phyloP scores from a whole-genome alignment of 2,797 vertebrate species.

The Echeneis naucrates region DNA sequence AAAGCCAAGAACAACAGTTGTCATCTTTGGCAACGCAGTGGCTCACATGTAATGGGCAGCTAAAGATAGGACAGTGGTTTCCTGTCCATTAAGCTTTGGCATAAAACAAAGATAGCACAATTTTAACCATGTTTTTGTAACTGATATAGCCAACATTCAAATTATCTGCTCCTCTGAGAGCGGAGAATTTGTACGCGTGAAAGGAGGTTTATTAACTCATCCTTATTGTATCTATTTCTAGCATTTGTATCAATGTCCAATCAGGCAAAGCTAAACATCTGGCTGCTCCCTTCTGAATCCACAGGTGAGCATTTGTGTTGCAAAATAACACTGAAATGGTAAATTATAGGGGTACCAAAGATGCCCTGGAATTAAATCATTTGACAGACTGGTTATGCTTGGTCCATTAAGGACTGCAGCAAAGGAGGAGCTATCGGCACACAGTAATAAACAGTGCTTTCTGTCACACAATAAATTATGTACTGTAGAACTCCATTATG shows the following conservation, averaged over 20 bases:
- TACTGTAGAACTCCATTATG: constrained; percentile 21
- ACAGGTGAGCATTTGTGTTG: too few relatives aligned
- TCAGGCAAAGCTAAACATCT: not conserved
- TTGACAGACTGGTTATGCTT: constrained; percentile 24
- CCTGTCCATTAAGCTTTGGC: not conserved
- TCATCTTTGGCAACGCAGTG: not conserved
- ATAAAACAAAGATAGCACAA: not conserved
- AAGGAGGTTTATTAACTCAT: not conserved
- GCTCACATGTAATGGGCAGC: constrained; percentile 20
- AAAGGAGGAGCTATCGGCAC: constrained; percentile 12
- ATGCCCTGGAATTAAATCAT: not conserved
- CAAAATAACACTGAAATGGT: not conserved
- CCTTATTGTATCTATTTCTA: not conserved
- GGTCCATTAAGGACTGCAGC: not conserved
- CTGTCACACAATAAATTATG: constrained; percentile 36
- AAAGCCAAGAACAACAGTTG: constrained; percentile 22
- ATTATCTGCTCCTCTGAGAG: not conserved
- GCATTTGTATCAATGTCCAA: not conserved
- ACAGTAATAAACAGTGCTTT: constrained; percentile 10
- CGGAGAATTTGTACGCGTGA: not conserved
- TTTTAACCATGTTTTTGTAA: not conserved
- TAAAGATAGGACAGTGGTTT: constrained; percentile 21
- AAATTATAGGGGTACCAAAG: constrained; percentile 5
- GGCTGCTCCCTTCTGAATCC: not conserved
- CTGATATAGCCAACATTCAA: not conserved